These are phyloP conservation scores for Eudyptes chrysolophus DNA, from an alignment of 2,113 vertebrate genomes.

Conservation along the genomic window DNA sequence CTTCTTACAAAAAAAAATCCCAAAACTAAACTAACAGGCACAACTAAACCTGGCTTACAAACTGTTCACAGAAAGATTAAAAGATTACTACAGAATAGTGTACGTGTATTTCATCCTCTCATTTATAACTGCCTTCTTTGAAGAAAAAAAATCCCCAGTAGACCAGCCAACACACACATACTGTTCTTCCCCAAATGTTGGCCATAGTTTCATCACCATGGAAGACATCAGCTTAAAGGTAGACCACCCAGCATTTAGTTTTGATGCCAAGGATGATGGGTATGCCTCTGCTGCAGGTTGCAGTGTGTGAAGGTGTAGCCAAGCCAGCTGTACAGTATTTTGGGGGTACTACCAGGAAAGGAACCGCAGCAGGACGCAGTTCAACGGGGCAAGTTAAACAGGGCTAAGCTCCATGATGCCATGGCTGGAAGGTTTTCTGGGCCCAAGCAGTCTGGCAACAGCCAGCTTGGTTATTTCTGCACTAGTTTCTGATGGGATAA, in stretches of 20 bases:
- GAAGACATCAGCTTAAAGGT: neutral
- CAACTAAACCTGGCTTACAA: slow-evolving; percentile 38
- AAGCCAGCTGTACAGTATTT: neutral
- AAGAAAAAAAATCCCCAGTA: neutral
- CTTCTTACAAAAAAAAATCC: neutral
- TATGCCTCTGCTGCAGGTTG: neutral
- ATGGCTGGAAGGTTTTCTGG: neutral
- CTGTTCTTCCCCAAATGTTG: neutral
- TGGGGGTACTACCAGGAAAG: neutral
- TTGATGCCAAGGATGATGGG: neutral
- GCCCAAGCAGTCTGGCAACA: neutral
- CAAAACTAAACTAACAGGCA: neutral
- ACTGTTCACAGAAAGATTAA: slow-evolving; percentile 40
- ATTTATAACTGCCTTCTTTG: neutral
- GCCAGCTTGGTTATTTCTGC: neutral
- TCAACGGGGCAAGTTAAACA: neutral
- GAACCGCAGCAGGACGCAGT: neutral
- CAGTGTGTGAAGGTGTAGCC: neutral
- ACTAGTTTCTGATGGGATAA: neutral
- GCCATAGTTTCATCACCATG: neutral
- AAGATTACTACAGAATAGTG: slow-evolving; percentile 9
- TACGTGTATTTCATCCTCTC: neutral
- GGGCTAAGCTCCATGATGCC: neutral
- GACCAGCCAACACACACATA: neutral
- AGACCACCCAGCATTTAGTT: neutral